These are phyloP conservation scores for Chiroxiphia lanceolata DNA, from an alignment of 2,797 vertebrate species.

Conservation along the genomic window DNA sequence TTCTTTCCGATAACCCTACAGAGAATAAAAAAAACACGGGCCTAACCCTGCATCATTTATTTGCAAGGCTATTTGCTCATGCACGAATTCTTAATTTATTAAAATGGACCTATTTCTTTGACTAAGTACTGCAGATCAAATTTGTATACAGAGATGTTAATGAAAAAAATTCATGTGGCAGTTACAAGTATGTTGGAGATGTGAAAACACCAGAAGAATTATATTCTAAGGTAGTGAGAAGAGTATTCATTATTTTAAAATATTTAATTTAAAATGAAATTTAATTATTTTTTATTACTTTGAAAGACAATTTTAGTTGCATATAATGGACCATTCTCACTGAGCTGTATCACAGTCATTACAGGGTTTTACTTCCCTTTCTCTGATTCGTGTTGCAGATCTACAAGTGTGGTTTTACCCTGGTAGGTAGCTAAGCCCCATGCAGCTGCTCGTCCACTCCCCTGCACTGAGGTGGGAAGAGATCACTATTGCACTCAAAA, in stretches of 20 bases:
- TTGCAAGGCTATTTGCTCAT: neutral
- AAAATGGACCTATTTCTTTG: neutral
- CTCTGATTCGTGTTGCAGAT: neutral
- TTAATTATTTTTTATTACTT: neutral
- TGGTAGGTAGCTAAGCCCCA: neutral
- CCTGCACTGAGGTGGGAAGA: neutral
- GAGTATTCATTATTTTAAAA: neutral
- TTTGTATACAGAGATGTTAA: neutral
- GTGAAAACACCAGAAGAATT: neutral
- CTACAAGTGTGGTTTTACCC: neutral
- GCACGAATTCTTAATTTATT: neutral
- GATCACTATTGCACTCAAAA: neutral
- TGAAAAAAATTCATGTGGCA: neutral
- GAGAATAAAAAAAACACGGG: neutral
- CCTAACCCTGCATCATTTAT: neutral
- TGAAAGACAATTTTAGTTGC: neutral
- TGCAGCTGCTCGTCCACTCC: rapidly evolving
- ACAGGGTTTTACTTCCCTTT: neutral
- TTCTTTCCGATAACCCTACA: neutral
- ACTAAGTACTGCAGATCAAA: neutral
- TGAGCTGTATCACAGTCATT: neutral
- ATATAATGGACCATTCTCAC: neutral
- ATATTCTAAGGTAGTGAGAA: neutral
- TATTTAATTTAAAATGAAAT: neutral
- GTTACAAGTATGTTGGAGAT: neutral